A percentile compares a stretch with the other conserved stretches of the same genome.
Evolutionary conservation across 2,888 invertebrate species (phyloP).

Genomic region (Suillia variegata): DNA sequence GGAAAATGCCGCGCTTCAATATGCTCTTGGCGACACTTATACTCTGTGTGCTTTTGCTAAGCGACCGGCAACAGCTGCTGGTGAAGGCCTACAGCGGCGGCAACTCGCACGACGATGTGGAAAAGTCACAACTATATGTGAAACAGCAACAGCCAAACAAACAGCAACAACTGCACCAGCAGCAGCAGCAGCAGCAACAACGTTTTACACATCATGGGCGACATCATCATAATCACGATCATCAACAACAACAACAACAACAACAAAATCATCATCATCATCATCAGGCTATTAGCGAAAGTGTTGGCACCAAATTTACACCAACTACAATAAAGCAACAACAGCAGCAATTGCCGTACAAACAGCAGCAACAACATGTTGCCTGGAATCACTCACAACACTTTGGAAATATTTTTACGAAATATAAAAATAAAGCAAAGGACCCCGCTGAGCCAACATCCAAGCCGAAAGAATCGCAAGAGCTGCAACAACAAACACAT

Average conservation of each 20-base stretch:
- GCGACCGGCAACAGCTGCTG: background rate
- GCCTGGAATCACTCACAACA: background rate
- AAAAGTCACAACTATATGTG: background rate
- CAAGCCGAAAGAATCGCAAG: too few species aligned
- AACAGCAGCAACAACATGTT: background rate
- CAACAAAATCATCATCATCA: constrained; percentile 11
- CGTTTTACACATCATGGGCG: constrained; percentile 1
- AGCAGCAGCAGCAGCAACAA: constrained; percentile 20
- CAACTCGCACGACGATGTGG: background rate
- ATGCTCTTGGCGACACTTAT: background rate
- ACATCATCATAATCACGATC: constrained; percentile 9
- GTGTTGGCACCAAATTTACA: background rate
- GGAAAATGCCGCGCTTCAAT: background rate
- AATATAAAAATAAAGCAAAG: background rate
- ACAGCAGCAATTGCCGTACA: constrained; percentile 3
- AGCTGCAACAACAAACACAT: background rate
- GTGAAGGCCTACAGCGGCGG: background rate
- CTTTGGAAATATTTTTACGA: too few species aligned
- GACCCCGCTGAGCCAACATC: background rate
- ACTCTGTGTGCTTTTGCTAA: background rate
- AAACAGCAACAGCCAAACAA: constrained; percentile 6
- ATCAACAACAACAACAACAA: constrained; percentile 1
- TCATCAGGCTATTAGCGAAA: background rate
- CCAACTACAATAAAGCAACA: constrained; percentile 4
- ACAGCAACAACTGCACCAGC: constrained; percentile 20